phyloP scores from a whole-genome alignment of 1,140 invertebrate genomes.

The Probaryconus sp. region DNA sequence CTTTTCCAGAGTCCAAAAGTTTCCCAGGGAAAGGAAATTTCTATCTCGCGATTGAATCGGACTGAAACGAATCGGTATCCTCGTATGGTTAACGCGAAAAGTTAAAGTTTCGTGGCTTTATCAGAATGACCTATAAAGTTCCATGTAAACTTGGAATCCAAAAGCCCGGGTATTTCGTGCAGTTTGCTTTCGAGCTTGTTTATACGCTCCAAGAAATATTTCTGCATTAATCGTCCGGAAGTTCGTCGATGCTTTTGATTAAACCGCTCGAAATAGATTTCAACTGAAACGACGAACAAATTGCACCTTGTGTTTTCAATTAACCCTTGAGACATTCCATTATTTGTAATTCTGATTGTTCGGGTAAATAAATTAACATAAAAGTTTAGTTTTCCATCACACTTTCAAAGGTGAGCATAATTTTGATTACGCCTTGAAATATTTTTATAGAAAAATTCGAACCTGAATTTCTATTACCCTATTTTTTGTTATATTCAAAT shows the following conservation, averaged over 20 bases:
- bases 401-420: too few species aligned
- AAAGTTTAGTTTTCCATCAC: too few species aligned
- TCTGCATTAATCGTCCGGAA: conserved; percentile 18
- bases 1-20: too few species aligned
- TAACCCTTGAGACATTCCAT: conserved; percentile 2
- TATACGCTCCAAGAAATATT: conserved; percentile 17
- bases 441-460: too few species aligned
- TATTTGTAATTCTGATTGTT: conserved; percentile 16
- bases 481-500: too few species aligned
- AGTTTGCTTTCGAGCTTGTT: conserved; percentile 17
- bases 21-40: too few species aligned
- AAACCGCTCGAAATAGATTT: conserved; percentile 2
- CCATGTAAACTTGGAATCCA: conserved; percentile 3
- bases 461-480: too few species aligned
- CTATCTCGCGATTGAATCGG: background rate
- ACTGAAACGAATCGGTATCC: background rate
- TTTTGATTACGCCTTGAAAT: too few species aligned
- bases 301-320: conserved; percentile 10
- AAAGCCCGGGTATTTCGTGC: conserved; percentile 1
- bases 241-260: conserved; percentile 21
- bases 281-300: too few species aligned
- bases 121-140: conserved; percentile 14
- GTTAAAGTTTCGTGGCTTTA: conserved; percentile 15
- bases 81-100: conserved; percentile 25
- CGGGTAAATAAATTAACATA: too few species aligned